Conservation (phyloP, 2,888 invertebrate genomes). For the Cynaeus angustus region DNA sequence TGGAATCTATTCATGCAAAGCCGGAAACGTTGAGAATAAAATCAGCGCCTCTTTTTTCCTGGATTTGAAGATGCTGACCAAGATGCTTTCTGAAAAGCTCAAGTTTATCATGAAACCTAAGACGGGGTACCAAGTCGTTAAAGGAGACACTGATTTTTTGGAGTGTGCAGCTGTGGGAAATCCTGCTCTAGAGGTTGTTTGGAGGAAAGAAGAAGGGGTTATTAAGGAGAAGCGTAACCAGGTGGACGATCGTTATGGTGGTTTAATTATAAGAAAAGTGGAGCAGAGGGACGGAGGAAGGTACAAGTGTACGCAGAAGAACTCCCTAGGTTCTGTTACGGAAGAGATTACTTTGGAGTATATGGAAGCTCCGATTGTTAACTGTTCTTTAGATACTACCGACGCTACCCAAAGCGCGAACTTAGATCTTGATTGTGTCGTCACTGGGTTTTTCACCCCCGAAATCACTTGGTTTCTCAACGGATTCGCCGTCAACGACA, state of each 20-base stretch:
- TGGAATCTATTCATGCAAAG: conserved; percentile 79
- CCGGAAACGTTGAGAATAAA: conserved; percentile 72
- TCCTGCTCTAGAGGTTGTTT: conserved; percentile 79
- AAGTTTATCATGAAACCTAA: conserved; percentile 33
- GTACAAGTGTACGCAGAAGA: conserved; percentile 85
- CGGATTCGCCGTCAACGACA: conserved; percentile 81
- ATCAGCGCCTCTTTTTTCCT: conserved; percentile 68
- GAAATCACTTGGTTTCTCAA: conserved; percentile 90
- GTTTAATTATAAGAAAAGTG: conserved; percentile 76
- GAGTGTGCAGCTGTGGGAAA: conserved; percentile 83
- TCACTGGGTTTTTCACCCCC: conserved; percentile 84
- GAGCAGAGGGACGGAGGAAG: conserved; percentile 81
- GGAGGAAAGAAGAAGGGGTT: conserved; percentile 77
- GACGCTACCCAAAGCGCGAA: conserved; percentile 73
- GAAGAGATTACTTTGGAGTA: conserved; percentile 75
- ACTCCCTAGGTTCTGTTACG: conserved; percentile 72
- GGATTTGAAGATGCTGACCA: conserved; percentile 70
- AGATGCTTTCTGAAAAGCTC: conserved; percentile 51
- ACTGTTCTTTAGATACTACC: conserved; percentile 65
- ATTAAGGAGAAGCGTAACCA: conserved; percentile 73
- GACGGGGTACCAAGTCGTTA: conserved; percentile 16
- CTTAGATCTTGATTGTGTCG: conserved; percentile 75
- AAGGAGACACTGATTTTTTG: conserved; percentile 78
- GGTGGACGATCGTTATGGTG: conserved; percentile 74
- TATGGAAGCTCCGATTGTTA: conserved; percentile 72